Base-by-base conservation (phyloP, 2,113 vertebrate species). In the Bubo bubo region DNA sequence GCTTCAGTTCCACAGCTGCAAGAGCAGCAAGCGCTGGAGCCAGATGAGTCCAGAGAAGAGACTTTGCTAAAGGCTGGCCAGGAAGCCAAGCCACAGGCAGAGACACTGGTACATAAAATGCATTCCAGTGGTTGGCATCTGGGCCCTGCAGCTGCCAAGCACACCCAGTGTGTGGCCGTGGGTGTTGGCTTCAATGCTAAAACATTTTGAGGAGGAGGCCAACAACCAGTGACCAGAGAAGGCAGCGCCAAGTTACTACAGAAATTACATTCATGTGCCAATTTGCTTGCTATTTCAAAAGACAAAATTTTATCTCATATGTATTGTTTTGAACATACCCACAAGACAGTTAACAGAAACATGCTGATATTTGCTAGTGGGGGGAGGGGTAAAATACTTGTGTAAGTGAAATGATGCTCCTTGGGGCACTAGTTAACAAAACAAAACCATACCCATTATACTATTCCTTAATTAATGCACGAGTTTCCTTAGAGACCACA, bases 41-140 rank as follows among this genome's bases (percentile, higher is more conserved):
- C 63, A 60, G 92, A 95, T 52, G 66, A 95, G 93, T 91, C 93
- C 85, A 63, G 82, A 94, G 76, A 89, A 95, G 71, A 91, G 60
- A 79, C 55, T 96, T 96, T 82, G 85, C 95, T 96, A 20, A 59
- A 91, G 90, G 95, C 93, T 86, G 52, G 73, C 91, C 93, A 94
- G 83, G 66, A 97, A 97, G 73, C 79, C 86, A 93, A 97, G 95
- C 97, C 97, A 96, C 96, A 97, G 88, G 83, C 94, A 95, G 95
- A 96, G 97, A 95, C 79, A 80, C 64, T 85, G 94, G 94, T 96
- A 97, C 76, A 86, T 92, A 87, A 97, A 97, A 98, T 95, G 79
- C 98, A 98, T 98, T 98, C 98, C 98, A 98, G 98, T 67, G 97
- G 97, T 96, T 98, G 98, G 97, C 98, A 98, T 98, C 98, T 98